Conservation (phyloP, 2,797 vertebrate species). For the Oryzias sinensis region DNA sequence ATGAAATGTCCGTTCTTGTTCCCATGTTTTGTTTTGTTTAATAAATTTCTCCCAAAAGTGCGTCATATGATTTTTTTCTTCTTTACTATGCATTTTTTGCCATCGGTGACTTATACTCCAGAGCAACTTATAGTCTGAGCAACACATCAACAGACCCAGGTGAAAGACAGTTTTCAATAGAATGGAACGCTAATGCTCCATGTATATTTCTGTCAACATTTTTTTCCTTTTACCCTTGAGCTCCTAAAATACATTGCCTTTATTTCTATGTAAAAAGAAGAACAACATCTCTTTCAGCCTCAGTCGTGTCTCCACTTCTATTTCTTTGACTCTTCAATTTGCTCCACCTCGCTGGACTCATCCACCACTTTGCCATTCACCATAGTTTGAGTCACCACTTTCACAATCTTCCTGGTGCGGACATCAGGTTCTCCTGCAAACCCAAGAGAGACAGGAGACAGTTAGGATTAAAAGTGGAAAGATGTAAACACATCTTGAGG, state of each 20-base stretch:
- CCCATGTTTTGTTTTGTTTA: too few species aligned
- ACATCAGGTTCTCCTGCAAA: constrained; percentile 80
- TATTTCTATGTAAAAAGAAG: constrained; percentile 1
- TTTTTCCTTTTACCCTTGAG: not conserved
- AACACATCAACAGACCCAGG: too few species aligned
- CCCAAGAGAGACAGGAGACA: not conserved
- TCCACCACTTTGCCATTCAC: constrained; percentile 84
- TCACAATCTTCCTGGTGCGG: constrained; percentile 85
- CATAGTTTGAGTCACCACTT: constrained; percentile 87
- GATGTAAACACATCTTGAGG: too few species aligned
- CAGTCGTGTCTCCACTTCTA: constrained; percentile 28
- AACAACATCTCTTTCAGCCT: not conserved
- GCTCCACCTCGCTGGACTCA: constrained; percentile 83
- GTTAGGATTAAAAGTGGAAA: too few species aligned
- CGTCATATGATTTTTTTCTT: too few species aligned
- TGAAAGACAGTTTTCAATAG: too few species aligned
- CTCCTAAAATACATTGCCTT: not conserved
- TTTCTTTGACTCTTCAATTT: constrained; percentile 81
- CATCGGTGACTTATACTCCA: too few species aligned
- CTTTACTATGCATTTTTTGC: too few species aligned
- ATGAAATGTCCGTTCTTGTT: too few species aligned
- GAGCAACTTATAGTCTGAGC: too few species aligned
- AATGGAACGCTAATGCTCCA: too few species aligned
- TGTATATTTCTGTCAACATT: not conserved
- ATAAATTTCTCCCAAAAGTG: too few species aligned